Evolutionary conservation across 92 coral and sea anemone species (phyloP).

Genomic region (Muricea muricata): DNA sequence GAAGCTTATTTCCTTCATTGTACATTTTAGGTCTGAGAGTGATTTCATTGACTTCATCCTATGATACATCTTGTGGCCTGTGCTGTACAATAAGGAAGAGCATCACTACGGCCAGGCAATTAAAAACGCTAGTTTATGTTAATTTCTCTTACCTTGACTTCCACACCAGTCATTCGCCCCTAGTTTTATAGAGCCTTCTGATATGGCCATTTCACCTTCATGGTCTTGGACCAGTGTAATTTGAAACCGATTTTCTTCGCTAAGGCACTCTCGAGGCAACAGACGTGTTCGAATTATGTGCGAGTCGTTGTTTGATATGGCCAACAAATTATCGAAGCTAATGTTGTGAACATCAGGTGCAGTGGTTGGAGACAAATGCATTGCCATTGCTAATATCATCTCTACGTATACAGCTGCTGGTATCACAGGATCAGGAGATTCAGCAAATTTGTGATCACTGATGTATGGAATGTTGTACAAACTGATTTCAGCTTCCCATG

Average conservation of each 20-base stretch:
- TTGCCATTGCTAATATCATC: slow-evolving; percentile 69
- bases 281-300: slow-evolving; percentile 26
- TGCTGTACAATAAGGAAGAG: no score
- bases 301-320: slow-evolving; percentile 55
- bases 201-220: not conserved
- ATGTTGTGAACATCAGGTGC: slow-evolving; percentile 41
- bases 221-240: not conserved
- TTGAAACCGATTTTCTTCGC: slow-evolving; percentile 2
- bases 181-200: slow-evolving; percentile 7
- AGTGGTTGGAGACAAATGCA: slow-evolving; percentile 52
- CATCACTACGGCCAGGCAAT: no score
- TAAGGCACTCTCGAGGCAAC: not conserved
- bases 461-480: slow-evolving; percentile 58
- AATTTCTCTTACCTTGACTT: not conserved
- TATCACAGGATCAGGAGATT: slow-evolving; percentile 57
- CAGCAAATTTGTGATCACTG: slow-evolving; percentile 58
- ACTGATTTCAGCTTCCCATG: slow-evolving; percentile 71
- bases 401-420: slow-evolving; percentile 69
- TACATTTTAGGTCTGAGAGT: no score
- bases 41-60: no score
- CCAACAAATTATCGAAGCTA: slow-evolving; percentile 46
- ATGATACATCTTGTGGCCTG: no score
- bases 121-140: no score
- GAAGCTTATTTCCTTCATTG: no score
- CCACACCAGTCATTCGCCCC: not conserved